Evolutionary conservation across 2,797 vertebrate species (phyloP).

Genomic region (Trematomus bernacchii): DNA sequence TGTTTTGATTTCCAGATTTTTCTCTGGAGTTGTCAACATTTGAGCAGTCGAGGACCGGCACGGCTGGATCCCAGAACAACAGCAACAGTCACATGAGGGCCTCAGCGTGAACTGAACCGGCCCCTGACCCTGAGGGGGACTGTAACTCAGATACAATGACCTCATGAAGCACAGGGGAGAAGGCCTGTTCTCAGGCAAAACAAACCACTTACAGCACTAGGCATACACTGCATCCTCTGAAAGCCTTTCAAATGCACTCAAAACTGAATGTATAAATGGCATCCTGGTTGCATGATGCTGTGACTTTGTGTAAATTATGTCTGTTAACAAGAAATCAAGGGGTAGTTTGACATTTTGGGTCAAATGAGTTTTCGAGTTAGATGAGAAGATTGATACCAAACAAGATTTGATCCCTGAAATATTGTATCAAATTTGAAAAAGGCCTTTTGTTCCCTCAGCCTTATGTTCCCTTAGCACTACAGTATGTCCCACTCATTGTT

Average conservation of each 20-base stretch:
- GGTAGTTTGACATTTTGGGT: neutral
- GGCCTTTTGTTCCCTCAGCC: too few relatives aligned
- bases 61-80: slow-evolving; percentile 77
- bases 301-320: neutral
- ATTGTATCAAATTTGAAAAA: too few relatives aligned
- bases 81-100: slow-evolving; percentile 72
- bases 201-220: slow-evolving; percentile 28
- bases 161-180: slow-evolving; percentile 73
- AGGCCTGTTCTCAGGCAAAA: slow-evolving; percentile 48
- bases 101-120: slow-evolving; percentile 69
- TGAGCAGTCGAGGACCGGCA: slow-evolving; percentile 49
- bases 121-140: slow-evolving; percentile 63
- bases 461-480: too few relatives aligned
- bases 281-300: neutral
- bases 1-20: slow-evolving; percentile 65
- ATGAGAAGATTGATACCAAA: neutral
- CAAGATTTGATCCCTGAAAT: too few relatives aligned
- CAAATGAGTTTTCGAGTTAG: neutral
- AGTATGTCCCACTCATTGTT: neutral
- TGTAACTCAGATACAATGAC: slow-evolving; percentile 78
- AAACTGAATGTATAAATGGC: slow-evolving; percentile 8
- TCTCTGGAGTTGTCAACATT: slow-evolving; percentile 61
- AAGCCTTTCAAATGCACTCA: slow-evolving; percentile 16
- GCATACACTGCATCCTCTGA: slow-evolving; percentile 19
- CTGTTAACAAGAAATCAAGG: slow-evolving; percentile 7